Evolutionary conservation across 92 coral and sea anemone species (phyloP), one percentile per base, ranked within the genome.

Genomic region (Siderastrea radians): DNA sequence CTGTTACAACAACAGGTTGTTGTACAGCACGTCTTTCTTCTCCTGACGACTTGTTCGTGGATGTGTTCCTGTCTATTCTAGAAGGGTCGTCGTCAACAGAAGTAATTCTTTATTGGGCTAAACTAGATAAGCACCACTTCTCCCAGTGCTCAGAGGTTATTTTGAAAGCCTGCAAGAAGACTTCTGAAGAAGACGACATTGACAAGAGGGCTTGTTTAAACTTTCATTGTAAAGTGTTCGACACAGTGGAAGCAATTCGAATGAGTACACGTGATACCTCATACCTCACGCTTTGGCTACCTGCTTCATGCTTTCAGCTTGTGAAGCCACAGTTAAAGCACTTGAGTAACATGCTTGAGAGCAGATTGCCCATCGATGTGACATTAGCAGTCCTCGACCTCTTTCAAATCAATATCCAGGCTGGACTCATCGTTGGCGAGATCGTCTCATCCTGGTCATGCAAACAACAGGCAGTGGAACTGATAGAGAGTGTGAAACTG

Each of bases 131-230:
- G n/a, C 93, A 86, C 55, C 86, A 80, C 66, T 78, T 81, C 46
- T 75, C 38, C 57, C 91, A 77, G 59, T 93, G 90, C 79, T 81
- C 77, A 77, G 83, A 87, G 53, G 90, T 90, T 49, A 84, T 93
- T 68, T 72, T 84, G 49, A 81, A 70, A 38, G 45, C 91, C 48
- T 93, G 92, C 71, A 72, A 64, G 8, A 74, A 84, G 90, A 68
- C 72, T 7, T 1, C 5, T 51, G 77, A 60, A 6, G 58, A 26
- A 26, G 67, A 43, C 12, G 47, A 45, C 7, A 2, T 68, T 17
- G 64, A 53, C 77, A 69, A 66, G 45, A 19, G 66, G 4, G 45
- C 72, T 8, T 51, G 26, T 2, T 74, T 83, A 0, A 63, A 62
- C 1, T 53, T 83, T 72, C 87, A 83, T 1, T 13, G 15, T 59